phyloP scores from a whole-genome alignment of 1,140 invertebrate species.

The Cyrtorhinus lividipennis region DNA sequence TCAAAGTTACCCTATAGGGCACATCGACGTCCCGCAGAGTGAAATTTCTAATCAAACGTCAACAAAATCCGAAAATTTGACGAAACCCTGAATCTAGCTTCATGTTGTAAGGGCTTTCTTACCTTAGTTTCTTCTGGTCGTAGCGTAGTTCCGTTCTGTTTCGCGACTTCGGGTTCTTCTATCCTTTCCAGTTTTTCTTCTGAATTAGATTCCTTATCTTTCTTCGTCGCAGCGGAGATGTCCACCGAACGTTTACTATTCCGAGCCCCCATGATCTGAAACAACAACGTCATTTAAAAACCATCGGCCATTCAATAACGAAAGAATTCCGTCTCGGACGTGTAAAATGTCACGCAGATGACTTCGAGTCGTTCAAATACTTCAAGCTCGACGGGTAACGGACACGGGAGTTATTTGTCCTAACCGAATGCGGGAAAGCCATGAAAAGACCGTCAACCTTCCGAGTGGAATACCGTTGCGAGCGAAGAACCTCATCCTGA shows the following conservation, averaged over 20 bases:
- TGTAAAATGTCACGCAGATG: not conserved
- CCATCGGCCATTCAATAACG: not conserved
- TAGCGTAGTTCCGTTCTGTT: slow-evolving; percentile 43
- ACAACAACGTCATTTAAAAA: not conserved
- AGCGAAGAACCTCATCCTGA: not conserved
- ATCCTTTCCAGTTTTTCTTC: slow-evolving; percentile 49
- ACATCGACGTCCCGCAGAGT: too few species aligned
- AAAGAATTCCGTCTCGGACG: not conserved
- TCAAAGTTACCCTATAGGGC: too few species aligned
- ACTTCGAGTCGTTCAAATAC: not conserved
- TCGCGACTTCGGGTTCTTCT: slow-evolving; percentile 38
- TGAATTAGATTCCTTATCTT: slow-evolving; percentile 45
- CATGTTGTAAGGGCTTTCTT: too few species aligned
- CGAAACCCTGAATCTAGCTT: too few species aligned
- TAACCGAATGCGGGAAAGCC: not conserved
- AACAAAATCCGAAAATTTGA: slow-evolving; percentile 1
- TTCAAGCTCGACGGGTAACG: too few species aligned
- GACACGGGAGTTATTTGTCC: too few species aligned
- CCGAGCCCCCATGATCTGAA: slow-evolving; percentile 51
- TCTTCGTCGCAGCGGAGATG: slow-evolving; percentile 64
- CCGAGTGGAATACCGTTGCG: not conserved
- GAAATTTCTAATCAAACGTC: too few species aligned
- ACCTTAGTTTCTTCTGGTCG: not conserved
- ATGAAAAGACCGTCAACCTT: not conserved
- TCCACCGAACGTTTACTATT: slow-evolving; percentile 73